These are phyloP conservation scores for Heliocidaris tuberculata DNA, from an alignment of 35 echinoderm and acorn worm species.

Conservation along the genomic window DNA sequence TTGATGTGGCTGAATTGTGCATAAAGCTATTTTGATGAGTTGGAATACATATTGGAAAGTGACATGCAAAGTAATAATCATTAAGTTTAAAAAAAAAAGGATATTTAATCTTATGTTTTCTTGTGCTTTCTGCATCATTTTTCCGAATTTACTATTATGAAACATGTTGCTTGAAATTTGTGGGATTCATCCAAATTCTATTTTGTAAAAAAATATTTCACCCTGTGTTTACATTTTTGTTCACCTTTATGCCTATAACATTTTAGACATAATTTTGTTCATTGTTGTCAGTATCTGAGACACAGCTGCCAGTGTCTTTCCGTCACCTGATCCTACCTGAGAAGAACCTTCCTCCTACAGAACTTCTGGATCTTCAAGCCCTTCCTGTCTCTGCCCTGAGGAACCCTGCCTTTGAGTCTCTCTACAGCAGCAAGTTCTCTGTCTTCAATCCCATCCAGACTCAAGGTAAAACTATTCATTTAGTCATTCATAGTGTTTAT, in stretches of 20 bases:
- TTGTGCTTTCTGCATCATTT: no score
- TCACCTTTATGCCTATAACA: neutral
- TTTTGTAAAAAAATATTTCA: no score
- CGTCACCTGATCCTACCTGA: conserved; percentile 95
- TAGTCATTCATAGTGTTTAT: neutral
- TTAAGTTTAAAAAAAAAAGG: no score
- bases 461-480: conserved; percentile 64
- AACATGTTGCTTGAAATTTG: no score
- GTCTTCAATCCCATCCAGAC: conserved; percentile 98
- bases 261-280: neutral
- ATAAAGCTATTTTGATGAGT: no score
- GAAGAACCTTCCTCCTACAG: conserved; percentile 97
- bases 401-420: conserved; percentile 82
- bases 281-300: conserved; percentile 77
- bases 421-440: conserved; percentile 90
- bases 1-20: no score
- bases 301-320: conserved; percentile 94
- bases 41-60: no score
- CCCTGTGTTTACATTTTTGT: no score
- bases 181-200: no score
- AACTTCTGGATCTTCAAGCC: conserved; percentile 92
- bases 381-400: conserved; percentile 91
- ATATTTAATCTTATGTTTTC: no score
- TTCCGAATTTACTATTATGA: no score
- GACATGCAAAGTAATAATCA: no score